Base-by-base conservation (phyloP, 2,113 vertebrate species). In the Columba janthina region DNA sequence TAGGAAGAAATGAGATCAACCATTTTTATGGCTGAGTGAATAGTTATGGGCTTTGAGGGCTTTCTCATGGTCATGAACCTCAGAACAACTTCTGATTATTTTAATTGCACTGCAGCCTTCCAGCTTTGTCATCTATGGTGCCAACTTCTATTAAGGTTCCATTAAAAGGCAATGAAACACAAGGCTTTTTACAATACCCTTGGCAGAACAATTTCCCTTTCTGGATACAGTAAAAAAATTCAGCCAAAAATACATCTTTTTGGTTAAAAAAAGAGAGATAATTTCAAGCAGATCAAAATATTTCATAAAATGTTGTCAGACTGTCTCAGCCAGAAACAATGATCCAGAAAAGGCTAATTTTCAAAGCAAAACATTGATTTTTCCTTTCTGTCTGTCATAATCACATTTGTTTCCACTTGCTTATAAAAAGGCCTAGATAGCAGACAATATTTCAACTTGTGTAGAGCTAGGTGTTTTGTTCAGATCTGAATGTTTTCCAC, bases 91-190 rank as follows among this genome's bases (percentile, higher is more conserved):
- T 92, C 82, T 95, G 94, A 96, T 95, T 93, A 91, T 94, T 96
- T 95, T 77, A 91, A 94, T 95, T 94, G 94, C 88, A 84, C 56
- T 96, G 94, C 82, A 96, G 91, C 88, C 89, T 89, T 96, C 93
- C 93, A 94, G 85, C 81, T 96, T 95, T 29, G 4, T 93, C 93
- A 95, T 94, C 93, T 83, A 25, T 2, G 3, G 91, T 97, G 96
- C 95, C 94, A 97, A 67, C 85, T 91, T 89, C 93, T 84, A 88
- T 96, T 94, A 96, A 94, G 93, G 89, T 89, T 94, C 85, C 81
- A 95, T 96, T 96, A 96, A 95, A 96, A 96, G 75, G 77, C 94
- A 96, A 88, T 94, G 91, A 95, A 97, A 96, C 81, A 90, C 67
- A 31, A 85, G 67, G 71, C 62, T 90, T 94, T 96, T 95, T 94